A percentile compares a stretch with the other conserved stretches of the same genome.
Conservation (phyloP, 1,140 invertebrate species). For the Drosophila virilis region DNA sequence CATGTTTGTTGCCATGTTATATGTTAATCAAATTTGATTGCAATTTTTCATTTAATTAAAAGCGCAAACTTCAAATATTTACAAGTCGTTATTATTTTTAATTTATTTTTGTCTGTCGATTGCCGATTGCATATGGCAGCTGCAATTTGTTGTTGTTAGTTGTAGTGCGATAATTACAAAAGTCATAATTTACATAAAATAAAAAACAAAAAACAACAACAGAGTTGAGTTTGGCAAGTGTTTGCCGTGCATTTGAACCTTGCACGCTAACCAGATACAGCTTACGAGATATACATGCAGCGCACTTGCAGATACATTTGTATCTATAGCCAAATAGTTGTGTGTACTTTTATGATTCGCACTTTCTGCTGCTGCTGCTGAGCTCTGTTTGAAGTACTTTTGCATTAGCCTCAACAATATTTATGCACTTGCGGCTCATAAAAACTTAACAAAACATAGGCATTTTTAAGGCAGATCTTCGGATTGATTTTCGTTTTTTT, state of each 20-base stretch:
- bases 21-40: slow-evolving; percentile 78
- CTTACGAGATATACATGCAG: slow-evolving; percentile 20
- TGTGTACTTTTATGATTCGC: slow-evolving; percentile 8
- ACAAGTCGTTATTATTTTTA: slow-evolving; percentile 49
- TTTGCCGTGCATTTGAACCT: slow-evolving; percentile 52
- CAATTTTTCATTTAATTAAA: slow-evolving; percentile 73
- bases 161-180: slow-evolving; percentile 57
- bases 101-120: slow-evolving; percentile 16
- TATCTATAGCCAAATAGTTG: slow-evolving; percentile 6
- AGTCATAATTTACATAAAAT: slow-evolving; percentile 70
- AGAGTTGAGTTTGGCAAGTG: slow-evolving; percentile 57
- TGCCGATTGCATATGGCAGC: slow-evolving; percentile 49
- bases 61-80: slow-evolving; percentile 68
- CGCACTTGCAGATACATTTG: slow-evolving; percentile 42
- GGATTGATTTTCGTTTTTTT: slow-evolving; percentile 1
- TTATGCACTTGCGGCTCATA: slow-evolving; percentile 3
- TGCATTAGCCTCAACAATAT: slow-evolving; percentile 11
- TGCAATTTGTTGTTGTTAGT: slow-evolving; percentile 50
- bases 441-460: background rate
- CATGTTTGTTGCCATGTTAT: slow-evolving; percentile 55
- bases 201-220: slow-evolving; percentile 36
- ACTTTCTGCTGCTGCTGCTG: slow-evolving; percentile 2
- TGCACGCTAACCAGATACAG: slow-evolving; percentile 20
- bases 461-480: background rate
- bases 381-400: slow-evolving; percentile 3